Base-by-base conservation (phyloP, 1,140 invertebrate species). In the Olivierus martensii region DNA sequence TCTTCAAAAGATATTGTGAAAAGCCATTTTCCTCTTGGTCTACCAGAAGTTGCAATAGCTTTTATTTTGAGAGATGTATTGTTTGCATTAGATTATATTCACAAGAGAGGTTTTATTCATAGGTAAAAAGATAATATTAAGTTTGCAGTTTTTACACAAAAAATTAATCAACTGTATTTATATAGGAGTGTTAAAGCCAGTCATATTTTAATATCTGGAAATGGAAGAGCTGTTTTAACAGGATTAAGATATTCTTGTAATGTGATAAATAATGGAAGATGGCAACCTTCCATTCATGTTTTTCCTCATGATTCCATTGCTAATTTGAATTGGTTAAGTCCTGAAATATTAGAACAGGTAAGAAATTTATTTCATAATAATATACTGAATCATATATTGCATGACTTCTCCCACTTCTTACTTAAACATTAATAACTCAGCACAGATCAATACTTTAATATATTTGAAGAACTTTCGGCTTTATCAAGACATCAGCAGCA, bases 301-400 rank as follows among this genome's bases (percentile, higher is more conserved):
- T 83, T 86, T 66, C 85, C 87, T 5, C 69, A 75, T 1, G 76
- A 77, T 22, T 79, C 77, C 37, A 73, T 77, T 51, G 70, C 77
- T 34, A 83, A 84, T 64, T 66, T 92, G 2, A 86, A 87, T 66
- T 92, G 87, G 85, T 73, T 88, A 2, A 87, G 86, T 65, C 89
- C 89, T 17, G 90, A 94, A 71, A 67, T 93, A n/a, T 69, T 93
- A 19, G 81, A 87, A 72, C 28, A 28, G 28, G 28, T 28, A 28
- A n/a, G n/a, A n/a, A 28, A 28, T 9, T 28, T 28, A n/a, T n/a
- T 28, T 28, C 4, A 28, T 28, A 6, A 28, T 28, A 28, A 28
- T 28, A 87, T 90, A 74, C 81, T 82, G 52, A 53, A 55, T 55
- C 14, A 22, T 15, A 15, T 44, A 4, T 22, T n/a, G 3, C n/a